Conservation (phyloP, 2,113 vertebrate species). For the Bos taurus region DNA sequence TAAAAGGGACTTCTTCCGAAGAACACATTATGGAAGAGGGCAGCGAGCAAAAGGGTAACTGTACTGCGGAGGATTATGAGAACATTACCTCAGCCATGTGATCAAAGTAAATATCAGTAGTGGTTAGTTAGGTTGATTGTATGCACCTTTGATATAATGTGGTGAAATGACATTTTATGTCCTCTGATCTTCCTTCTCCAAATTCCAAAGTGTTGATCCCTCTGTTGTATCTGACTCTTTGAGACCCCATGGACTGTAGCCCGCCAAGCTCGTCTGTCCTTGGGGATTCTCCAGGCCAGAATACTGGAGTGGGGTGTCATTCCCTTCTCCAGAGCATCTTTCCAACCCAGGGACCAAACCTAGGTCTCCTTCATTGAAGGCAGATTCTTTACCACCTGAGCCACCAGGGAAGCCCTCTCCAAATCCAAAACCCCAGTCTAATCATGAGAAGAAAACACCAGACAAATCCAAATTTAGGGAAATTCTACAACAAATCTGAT, state of each 20-base stretch:
- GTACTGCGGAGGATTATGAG: background rate
- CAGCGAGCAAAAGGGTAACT: background rate
- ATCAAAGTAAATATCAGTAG: background rate
- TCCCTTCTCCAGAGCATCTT: background rate
- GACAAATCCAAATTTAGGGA: background rate
- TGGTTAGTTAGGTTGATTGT: background rate
- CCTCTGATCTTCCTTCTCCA: background rate
- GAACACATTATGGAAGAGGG: background rate
- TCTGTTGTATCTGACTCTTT: background rate
- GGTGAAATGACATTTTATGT: background rate
- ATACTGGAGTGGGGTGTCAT: background rate
- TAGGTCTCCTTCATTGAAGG: background rate
- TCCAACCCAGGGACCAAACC: background rate
- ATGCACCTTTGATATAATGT: background rate
- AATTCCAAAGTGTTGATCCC: background rate
- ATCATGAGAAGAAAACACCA: background rate
- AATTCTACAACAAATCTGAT: background rate
- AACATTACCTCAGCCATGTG: background rate
- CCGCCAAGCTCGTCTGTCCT: accelerated
- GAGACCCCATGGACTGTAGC: background rate
- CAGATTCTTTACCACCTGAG: background rate
- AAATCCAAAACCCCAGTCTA: background rate
- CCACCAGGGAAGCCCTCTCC: background rate
- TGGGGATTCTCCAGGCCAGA: background rate
- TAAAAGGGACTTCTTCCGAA: background rate